Percentiles rank a stretch among this genome's conserved stretches.
Conservation (phyloP, 1,140 invertebrate genomes). For the Ostrea denselamellosa region DNA sequence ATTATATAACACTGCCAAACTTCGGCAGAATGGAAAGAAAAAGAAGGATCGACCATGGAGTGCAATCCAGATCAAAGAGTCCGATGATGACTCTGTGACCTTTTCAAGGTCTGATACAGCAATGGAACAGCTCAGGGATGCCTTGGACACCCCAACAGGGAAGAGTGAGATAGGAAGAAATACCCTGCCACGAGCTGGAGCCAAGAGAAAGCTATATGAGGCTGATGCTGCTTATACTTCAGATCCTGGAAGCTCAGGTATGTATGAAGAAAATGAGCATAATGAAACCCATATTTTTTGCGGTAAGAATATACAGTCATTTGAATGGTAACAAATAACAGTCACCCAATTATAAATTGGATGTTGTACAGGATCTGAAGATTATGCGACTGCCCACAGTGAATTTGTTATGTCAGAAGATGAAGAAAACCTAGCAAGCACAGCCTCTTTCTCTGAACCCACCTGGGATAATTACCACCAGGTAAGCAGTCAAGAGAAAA, state of each 20-base stretch:
- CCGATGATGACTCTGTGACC: conserved; percentile 44
- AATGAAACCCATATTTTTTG: neutral
- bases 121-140: conserved; percentile 50
- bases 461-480: conserved; percentile 83
- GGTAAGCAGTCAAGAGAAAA: conserved; percentile 65
- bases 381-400: conserved; percentile 53
- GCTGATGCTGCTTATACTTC: conserved; percentile 40
- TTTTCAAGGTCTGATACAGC: conserved; percentile 57
- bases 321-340: neutral
- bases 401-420: conserved; percentile 69
- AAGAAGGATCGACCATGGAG: conserved; percentile 58
- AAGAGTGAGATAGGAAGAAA: neutral
- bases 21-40: conserved; percentile 48
- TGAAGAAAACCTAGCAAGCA: conserved; percentile 75
- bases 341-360: neutral
- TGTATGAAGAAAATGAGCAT: neutral
- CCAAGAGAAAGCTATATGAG: conserved; percentile 54
- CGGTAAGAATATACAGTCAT: neutral
- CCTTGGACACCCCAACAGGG: conserved; percentile 41
- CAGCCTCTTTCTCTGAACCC: conserved; percentile 91
- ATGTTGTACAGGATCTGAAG: conserved; percentile 49
- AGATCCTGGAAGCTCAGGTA: conserved; percentile 49
- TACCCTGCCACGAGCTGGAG: conserved; percentile 55
- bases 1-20: conserved; percentile 54
- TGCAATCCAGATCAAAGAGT: conserved; percentile 52